A percentile compares a stretch with the other conserved stretches of the same genome.
Evolutionary conservation across 2,113 vertebrate species (phyloP).

Genomic region (Herpetotheres cachinnans): DNA sequence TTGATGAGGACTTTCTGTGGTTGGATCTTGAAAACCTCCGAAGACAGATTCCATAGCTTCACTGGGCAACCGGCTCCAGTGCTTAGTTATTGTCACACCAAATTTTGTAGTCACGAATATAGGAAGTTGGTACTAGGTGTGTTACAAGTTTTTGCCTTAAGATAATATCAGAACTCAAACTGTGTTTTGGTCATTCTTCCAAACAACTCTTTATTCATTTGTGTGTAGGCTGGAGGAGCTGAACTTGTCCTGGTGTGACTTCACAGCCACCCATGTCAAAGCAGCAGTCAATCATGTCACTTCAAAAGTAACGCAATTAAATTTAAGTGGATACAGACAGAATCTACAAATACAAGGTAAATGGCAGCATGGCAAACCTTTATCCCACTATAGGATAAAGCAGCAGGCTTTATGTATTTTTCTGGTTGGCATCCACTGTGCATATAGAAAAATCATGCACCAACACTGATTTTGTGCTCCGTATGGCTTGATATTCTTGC

Average conservation of each 20-base stretch:
- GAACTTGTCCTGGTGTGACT: constrained; percentile 92
- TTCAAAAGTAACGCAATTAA: constrained; percentile 78
- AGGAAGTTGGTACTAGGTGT: not conserved
- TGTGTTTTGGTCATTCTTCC: not conserved
- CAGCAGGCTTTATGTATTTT: not conserved
- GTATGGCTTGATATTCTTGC: not conserved
- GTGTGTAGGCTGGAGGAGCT: constrained; percentile 80
- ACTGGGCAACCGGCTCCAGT: not conserved
- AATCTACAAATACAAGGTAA: constrained; percentile 83
- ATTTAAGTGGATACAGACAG: constrained; percentile 93
- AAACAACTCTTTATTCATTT: not conserved
- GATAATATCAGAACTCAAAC: not conserved
- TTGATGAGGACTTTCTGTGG: not conserved
- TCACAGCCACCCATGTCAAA: constrained; percentile 80
- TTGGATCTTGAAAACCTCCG: not conserved
- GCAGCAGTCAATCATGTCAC: constrained; percentile 73
- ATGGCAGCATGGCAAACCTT: not conserved
- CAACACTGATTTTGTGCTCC: not conserved
- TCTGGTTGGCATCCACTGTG: not conserved
- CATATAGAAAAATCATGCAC: not conserved
- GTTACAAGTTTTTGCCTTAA: not conserved
- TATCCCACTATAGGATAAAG: not conserved
- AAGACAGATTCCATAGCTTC: not conserved
- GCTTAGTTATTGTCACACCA: not conserved
- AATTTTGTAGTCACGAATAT: not conserved